Evolutionary conservation across 2,888 invertebrate species (phyloP).

Genomic region (Amiota mariae): DNA sequence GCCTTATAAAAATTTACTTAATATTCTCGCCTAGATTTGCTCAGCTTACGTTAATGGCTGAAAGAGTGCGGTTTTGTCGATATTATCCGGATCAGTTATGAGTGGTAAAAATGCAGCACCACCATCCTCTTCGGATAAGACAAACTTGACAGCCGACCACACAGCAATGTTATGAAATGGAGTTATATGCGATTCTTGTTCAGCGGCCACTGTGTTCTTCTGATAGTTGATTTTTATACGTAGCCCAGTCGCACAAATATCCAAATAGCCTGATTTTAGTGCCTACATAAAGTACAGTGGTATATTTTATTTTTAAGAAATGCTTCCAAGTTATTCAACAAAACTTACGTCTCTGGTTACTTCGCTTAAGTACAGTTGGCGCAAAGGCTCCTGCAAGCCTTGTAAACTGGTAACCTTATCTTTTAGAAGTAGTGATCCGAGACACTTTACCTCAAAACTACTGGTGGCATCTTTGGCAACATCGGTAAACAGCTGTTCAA

Average conservation of each 20-base stretch:
- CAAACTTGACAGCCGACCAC: conserved; percentile 93
- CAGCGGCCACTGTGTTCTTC: conserved; percentile 51
- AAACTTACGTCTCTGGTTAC: conserved; percentile 67
- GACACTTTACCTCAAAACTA: conserved; percentile 83
- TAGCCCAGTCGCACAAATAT: conserved; percentile 77
- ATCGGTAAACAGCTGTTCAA: conserved; percentile 88
- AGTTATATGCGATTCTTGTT: conserved; percentile 76
- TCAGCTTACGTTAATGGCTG: conserved; percentile 71
- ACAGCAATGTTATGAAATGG: conserved; percentile 93
- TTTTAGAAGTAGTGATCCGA: conserved; percentile 85
- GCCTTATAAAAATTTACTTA: neutral
- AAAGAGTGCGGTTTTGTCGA: conserved; percentile 83
- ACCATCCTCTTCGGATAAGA: conserved; percentile 79
- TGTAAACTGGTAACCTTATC: conserved; percentile 87
- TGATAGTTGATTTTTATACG: conserved; percentile 77
- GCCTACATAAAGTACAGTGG: conserved; percentile 52
- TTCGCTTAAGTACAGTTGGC: conserved; percentile 79
- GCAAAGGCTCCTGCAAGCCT: conserved; percentile 86
- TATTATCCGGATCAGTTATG: conserved; percentile 86
- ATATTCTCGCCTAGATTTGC: neutral
- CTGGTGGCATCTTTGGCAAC: conserved; percentile 80
- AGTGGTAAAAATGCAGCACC: conserved; percentile 86
- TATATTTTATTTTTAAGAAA: neutral
- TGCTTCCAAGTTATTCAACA: neutral
- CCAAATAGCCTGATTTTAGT: conserved; percentile 67